Evolutionary conservation across 2,797 vertebrate species (phyloP).

Genomic region (Acanthurus leucopareius): DNA sequence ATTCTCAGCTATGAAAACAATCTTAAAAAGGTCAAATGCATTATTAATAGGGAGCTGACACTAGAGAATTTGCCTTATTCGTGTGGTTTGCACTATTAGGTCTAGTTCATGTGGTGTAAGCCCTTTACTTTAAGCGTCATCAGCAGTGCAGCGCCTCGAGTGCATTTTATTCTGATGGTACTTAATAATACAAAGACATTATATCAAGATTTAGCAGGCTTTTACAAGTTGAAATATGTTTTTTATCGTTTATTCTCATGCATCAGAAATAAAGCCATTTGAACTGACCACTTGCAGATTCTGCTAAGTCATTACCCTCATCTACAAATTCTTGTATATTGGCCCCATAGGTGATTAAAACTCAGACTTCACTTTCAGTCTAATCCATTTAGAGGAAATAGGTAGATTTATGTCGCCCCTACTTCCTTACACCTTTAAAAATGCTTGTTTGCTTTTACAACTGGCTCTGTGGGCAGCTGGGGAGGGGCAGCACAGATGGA

Average conservation of each 20-base stretch:
- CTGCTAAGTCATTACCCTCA: slow-evolving; percentile 59
- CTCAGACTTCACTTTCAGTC: slow-evolving; percentile 39
- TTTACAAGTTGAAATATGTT: slow-evolving; percentile 6
- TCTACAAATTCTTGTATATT: slow-evolving; percentile 20
- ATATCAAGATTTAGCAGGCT: slow-evolving; percentile 11
- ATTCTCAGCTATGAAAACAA: not conserved
- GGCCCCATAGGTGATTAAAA: slow-evolving; percentile 48
- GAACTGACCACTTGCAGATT: slow-evolving; percentile 18
- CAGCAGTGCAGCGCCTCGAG: slow-evolving; percentile 6
- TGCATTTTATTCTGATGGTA: slow-evolving; percentile 27
- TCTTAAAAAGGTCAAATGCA: not conserved
- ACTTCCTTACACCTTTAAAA: slow-evolving; percentile 78
- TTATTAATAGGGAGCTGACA: not conserved
- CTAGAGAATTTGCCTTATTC: not conserved
- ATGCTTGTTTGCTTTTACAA: slow-evolving; percentile 83
- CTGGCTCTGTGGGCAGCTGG: slow-evolving; percentile 68
- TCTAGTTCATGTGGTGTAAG: slow-evolving; percentile 24
- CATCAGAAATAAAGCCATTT: slow-evolving; percentile 23
- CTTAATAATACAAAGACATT: slow-evolving; percentile 11
- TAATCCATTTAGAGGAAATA: slow-evolving; percentile 68
- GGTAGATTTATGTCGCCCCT: slow-evolving; percentile 60
- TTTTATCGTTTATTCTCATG: slow-evolving; percentile 33
- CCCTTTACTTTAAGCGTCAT: slow-evolving; percentile 13
- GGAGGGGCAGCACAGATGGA: slow-evolving; percentile 71
- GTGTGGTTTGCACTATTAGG: slow-evolving; percentile 4